Conservation (phyloP, 2,888 invertebrate genomes). For the Epinotia bilunana region DNA sequence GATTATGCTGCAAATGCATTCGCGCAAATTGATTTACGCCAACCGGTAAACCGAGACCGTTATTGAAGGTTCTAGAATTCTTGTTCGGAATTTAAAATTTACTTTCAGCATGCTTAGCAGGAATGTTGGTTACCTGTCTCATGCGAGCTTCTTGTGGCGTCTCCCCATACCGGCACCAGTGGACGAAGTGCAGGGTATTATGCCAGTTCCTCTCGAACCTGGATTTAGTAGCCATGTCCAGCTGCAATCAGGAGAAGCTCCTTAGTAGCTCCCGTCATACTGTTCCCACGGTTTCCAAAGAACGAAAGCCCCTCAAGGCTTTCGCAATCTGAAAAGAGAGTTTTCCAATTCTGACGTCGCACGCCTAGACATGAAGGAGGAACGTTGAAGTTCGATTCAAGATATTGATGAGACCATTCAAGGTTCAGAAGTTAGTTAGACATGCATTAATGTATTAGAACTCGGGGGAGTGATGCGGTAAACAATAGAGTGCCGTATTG, state of each 20-base stretch:
- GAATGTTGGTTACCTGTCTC: slow-evolving; percentile 85
- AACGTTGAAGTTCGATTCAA: slow-evolving; percentile 62
- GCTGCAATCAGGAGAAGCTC: slow-evolving; percentile 84
- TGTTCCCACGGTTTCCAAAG: slow-evolving; percentile 70
- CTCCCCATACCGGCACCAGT: slow-evolving; percentile 89
- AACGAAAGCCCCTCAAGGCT: slow-evolving; percentile 78
- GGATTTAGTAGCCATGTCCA: slow-evolving; percentile 84
- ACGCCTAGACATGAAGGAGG: slow-evolving; percentile 68
- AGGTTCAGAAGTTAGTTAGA: slow-evolving; percentile 56
- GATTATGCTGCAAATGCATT: slow-evolving; percentile 16
- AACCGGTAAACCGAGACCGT: slow-evolving; percentile 31
- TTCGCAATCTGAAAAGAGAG: slow-evolving; percentile 83
- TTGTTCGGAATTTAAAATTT: slow-evolving; percentile 44
- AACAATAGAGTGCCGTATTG: slow-evolving; percentile 42
- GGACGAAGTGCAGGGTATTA: slow-evolving; percentile 87
- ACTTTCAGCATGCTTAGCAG: slow-evolving; percentile 45
- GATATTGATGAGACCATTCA: slow-evolving; percentile 58
- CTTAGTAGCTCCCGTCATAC: slow-evolving; percentile 75
- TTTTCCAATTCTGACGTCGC: slow-evolving; percentile 81
- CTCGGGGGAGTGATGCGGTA: slow-evolving; percentile 3
- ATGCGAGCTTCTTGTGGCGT: slow-evolving; percentile 87
- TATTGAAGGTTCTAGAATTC: slow-evolving; percentile 57
- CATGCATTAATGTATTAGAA: slow-evolving; percentile 58
- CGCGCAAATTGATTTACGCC: slow-evolving; percentile 29
- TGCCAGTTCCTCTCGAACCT: slow-evolving; percentile 86